Base-by-base conservation (phyloP, 2,888 invertebrate species). In the Acleris cristana region DNA sequence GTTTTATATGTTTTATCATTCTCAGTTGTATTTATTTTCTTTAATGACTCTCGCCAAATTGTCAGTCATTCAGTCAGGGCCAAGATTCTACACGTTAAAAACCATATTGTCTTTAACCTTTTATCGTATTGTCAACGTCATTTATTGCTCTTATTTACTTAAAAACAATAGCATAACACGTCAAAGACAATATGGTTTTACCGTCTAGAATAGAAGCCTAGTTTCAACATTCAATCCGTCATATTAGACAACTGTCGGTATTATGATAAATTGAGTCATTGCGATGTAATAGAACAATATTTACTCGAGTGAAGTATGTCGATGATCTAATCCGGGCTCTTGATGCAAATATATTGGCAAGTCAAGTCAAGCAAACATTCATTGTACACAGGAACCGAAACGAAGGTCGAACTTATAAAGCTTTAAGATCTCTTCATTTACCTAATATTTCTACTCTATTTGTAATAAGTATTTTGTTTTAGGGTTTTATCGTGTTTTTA, bases 251-350 rank as follows among this genome's bases (percentile, higher is more conserved):
- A 40, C 40, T 40, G 14, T 40, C 40, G 10, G 40, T 14, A 40
- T 26, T 57, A 57, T 44, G 40, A n/a, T 45, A 64, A 51, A 66
- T 52, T 56, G 26, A 51, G 55, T 51, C 12, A 58, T 65, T 59
- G 34, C 53, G 55, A 40, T 45, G 34, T 30, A 52, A 51, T 67
- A 73, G 71, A 71, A 69, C 57, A 74, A 77, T 74, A 77, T 77
- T 77, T 75, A 76, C 73, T 73, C 70, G 49, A 65, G 56, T 69
- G 68, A 66, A 72, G 75, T 73, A 76, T 76, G 57, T 73, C 69
- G 74, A 75, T 79, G 79, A 78, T 76, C 70, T 73, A 78, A 78
- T 48, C 30, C 52, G 34, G 59, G 67, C 60, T 60, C 60, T 65
- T 45, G 59, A 68, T 63, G 45, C 53, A 64, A 71, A 75, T 71